phyloP scores from a whole-genome alignment of 2,113 vertebrate species.

The Pachypanchax playfairii region DNA sequence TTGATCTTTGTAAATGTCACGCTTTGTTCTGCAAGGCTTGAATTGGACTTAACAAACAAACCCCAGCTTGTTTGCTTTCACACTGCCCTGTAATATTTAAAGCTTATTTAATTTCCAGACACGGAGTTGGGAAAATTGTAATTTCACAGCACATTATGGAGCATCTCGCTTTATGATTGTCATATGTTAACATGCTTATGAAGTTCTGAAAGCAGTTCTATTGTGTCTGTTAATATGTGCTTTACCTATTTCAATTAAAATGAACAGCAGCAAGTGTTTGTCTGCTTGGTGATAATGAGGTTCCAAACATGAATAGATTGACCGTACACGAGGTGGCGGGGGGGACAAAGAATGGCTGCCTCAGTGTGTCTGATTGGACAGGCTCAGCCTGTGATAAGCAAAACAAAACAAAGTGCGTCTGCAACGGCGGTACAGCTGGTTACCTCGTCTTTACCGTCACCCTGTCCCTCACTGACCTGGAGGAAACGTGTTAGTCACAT shows the following conservation, averaged over 20 bases:
- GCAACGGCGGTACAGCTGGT: slow-evolving; percentile 10
- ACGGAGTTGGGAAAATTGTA: slow-evolving; percentile 17
- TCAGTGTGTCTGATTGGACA: slow-evolving; percentile 41
- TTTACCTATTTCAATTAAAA: slow-evolving; percentile 54
- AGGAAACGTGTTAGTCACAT: no score
- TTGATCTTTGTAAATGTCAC: slow-evolving; percentile 76
- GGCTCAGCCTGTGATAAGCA: slow-evolving; percentile 43
- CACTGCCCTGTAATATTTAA: slow-evolving; percentile 31
- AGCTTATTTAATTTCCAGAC: slow-evolving; percentile 45
- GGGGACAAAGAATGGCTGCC: slow-evolving; percentile 30
- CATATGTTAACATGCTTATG: slow-evolving; percentile 31
- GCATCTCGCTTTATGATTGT: slow-evolving; percentile 21
- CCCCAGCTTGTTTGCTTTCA: slow-evolving; percentile 38
- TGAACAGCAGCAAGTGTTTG: slow-evolving; percentile 18
- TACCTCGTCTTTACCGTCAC: no score
- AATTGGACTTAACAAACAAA: slow-evolving; percentile 44
- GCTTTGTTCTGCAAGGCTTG: slow-evolving; percentile 47
- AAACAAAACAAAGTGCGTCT: slow-evolving; percentile 59
- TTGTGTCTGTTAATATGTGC: slow-evolving; percentile 41
- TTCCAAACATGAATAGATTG: slow-evolving; percentile 56
- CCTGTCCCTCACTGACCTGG: background rate
- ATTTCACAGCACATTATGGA: slow-evolving; percentile 40
- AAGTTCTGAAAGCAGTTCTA: slow-evolving; percentile 16
- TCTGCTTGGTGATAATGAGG: slow-evolving; percentile 55
- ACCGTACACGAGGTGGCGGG: slow-evolving; percentile 34